Conservation (phyloP, 92 coral and sea anemone species). For the Porites divaricata region DNA sequence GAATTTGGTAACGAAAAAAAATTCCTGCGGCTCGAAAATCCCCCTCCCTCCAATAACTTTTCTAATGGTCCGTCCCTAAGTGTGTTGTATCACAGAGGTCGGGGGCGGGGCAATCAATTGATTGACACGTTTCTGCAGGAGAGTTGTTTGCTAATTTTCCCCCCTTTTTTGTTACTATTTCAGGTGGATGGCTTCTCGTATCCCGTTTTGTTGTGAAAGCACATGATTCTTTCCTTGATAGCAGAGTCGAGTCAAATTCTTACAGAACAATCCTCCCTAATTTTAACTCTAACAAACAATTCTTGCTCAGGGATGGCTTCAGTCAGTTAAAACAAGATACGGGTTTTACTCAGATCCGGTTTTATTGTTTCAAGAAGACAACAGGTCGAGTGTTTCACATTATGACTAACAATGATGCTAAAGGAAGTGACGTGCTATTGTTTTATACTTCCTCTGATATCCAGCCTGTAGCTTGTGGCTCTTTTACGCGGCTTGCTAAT, state of each 20-base stretch:
- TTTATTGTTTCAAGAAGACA: slow-evolving; percentile 46
- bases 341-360: slow-evolving; percentile 63
- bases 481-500: slow-evolving; percentile 53
- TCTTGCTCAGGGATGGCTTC: slow-evolving; percentile 1
- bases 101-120: too few relatives aligned
- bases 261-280: slow-evolving; percentile 6
- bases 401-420: slow-evolving; percentile 31
- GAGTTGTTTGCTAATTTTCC: not conserved
- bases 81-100: too few relatives aligned
- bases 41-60: too few relatives aligned
- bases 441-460: slow-evolving; percentile 14
- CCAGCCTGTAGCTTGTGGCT: slow-evolving; percentile 23
- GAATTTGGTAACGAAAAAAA: too few relatives aligned
- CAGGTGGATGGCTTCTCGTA: slow-evolving; percentile 26
- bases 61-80: too few relatives aligned
- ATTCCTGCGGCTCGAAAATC: too few relatives aligned
- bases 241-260: not conserved
- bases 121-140: too few relatives aligned
- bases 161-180: not conserved
- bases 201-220: not conserved
- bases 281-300: not conserved
- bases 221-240: not conserved
- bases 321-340: slow-evolving; percentile 32
- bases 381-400: slow-evolving; percentile 59
- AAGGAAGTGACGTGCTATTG: slow-evolving; percentile 44